Base-by-base conservation (phyloP, 2,113 vertebrate genomes). In the Platanista minor region DNA sequence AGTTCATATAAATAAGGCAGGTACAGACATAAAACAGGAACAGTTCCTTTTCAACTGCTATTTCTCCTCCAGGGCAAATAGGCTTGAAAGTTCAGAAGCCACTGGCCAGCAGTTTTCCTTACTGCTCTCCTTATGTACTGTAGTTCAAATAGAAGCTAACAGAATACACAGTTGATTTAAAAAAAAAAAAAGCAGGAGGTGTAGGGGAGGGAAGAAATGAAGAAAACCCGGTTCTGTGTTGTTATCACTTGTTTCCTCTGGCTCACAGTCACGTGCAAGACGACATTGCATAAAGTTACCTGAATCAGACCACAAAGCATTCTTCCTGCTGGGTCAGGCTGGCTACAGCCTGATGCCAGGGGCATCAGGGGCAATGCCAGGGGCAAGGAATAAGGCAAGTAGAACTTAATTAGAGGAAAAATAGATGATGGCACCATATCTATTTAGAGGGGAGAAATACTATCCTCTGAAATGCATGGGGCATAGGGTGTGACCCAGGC, bases 381-480 rank as follows among this genome's bases (percentile, higher is more conserved):
- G 81, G 67, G 11, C 66, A 85, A 93, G 59, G 87, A 59, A 43
- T 59, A 46, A 78, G 82, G 61, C 49, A 78, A 62, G 46, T 4
- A 66, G 78, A 91, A 88, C 88, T 90, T 95, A 66, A 64, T 52
- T 33, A 14, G 23, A 9, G 57, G 12, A 1, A 20, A 36, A 82
- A 61, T 8, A 88, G 59, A 46, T 29, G 46, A 90, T 59, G 64
- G 84, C 29, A 87, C n/a, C 31, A 3, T 74, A 77, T 85, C 95
- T 97, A 87, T 94, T 94, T 94, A 74, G 23, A 95, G 86, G 91
- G 69, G 85, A 90, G 91, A 90, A 92, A 97, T 29, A 61, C 17
- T 82, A 74, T 62, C 85, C 43, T 92, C 57, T 86, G 64, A 96
- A 96, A 97, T 89, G 94, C 67, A 33, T 4, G 49, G 80, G 31